Evolutionary conservation across 2,113 vertebrate genomes (phyloP).

Genomic region (Mellivora capensis): DNA sequence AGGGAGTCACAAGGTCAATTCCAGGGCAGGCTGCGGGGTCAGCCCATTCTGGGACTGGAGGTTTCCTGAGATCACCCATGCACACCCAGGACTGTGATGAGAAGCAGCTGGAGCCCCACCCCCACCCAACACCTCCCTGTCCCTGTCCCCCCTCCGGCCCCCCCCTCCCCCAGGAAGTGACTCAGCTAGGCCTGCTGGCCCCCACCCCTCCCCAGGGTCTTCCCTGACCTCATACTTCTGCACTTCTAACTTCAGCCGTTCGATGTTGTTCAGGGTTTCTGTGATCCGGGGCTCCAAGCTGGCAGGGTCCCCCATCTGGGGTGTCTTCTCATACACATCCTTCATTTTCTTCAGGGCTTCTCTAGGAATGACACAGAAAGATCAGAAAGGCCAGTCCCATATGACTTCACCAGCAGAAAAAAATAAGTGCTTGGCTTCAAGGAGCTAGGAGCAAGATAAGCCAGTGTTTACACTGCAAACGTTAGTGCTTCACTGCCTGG

Average conservation of each 20-base stretch:
- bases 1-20: neutral
- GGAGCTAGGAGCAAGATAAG: neutral
- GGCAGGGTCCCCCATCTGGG: conserved; percentile 92
- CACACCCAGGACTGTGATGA: conserved; percentile 53
- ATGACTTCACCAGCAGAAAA: neutral
- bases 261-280: conserved; percentile 89
- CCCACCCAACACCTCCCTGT: neutral
- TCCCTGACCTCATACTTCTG: conserved; percentile 89
- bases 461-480: neutral
- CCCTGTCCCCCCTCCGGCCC: neutral
- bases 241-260: conserved; percentile 86
- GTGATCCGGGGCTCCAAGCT: conserved; percentile 89
- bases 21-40: neutral
- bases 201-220: conserved; percentile 39
- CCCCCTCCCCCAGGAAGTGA: conserved; percentile 16
- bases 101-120: conserved; percentile 45
- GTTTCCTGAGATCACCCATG: conserved; percentile 41
- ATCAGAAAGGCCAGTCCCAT: neutral
- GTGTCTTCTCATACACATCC: conserved; percentile 93
- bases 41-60: neutral
- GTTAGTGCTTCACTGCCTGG: neutral
- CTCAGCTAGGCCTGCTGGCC: conserved; percentile 11
- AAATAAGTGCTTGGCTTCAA: neutral
- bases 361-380: conserved; percentile 68
- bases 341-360: conserved; percentile 94